These are phyloP conservation scores for Oryzias celebensis DNA, from an alignment of 2,113 vertebrate genomes.

Conservation along the genomic window DNA sequence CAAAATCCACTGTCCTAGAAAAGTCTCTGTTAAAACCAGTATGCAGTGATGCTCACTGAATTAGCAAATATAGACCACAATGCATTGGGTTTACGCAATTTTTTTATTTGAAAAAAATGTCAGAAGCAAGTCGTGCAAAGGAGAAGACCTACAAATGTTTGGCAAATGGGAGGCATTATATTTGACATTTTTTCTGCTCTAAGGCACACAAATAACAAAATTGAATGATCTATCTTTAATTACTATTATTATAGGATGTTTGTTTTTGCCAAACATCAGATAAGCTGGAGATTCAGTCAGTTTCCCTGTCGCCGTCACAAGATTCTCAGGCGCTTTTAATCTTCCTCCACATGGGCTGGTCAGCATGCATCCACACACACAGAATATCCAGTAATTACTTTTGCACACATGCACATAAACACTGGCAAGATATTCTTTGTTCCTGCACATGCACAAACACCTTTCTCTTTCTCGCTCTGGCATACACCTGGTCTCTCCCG, in stretches of 20 bases:
- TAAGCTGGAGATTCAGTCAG: not conserved
- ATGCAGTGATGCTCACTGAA: no score
- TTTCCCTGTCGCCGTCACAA: slow-evolving; percentile 5
- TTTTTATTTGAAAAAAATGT: no score
- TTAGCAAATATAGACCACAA: no score
- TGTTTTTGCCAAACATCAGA: not conserved
- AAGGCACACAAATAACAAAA: no score
- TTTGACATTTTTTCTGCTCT: no score
- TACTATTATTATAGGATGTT: not conserved
- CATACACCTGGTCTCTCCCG: slow-evolving; percentile 46
- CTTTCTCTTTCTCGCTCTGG: not conserved
- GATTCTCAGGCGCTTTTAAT: not conserved
- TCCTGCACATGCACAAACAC: slow-evolving; percentile 3
- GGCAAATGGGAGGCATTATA: no score
- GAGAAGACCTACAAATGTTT: no score
- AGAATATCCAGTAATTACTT: slow-evolving; percentile 1
- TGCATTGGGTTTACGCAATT: no score
- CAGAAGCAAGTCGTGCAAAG: no score
- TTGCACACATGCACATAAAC: not conserved
- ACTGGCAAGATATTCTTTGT: not conserved
- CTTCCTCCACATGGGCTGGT: not conserved
- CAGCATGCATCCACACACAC: not conserved
- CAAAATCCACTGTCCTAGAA: no score
- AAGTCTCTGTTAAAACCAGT: no score
- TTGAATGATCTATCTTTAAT: no score